A percentile compares a stretch with the other conserved stretches of the same genome.
Evolutionary conservation across 2,888 invertebrate species (phyloP).

Genomic region (Fragum fragum): DNA sequence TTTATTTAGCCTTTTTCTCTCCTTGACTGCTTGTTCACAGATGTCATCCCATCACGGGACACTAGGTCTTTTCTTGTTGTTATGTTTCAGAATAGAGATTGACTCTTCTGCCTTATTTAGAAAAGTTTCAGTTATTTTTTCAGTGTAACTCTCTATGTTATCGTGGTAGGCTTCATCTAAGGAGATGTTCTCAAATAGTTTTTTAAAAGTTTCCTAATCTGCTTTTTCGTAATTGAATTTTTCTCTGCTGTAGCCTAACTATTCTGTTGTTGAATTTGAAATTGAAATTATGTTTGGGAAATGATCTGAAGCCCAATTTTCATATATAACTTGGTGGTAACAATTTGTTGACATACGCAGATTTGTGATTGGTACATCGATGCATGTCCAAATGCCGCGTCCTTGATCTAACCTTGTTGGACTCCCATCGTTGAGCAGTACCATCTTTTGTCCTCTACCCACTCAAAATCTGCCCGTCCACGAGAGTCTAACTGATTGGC

Average conservation of each 20-base stretch:
- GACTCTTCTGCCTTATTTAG: background rate
- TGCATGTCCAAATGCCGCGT: background rate
- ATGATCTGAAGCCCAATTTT: conserved; percentile 24
- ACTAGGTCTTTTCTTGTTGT: background rate
- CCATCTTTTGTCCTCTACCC: background rate
- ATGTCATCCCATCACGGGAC: conserved; percentile 14
- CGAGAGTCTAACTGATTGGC: background rate
- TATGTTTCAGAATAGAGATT: background rate
- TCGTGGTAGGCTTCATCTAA: conserved; percentile 1
- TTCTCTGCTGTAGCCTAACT: background rate
- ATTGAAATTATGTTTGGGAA: conserved; percentile 24
- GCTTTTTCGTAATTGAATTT: conserved; percentile 1
- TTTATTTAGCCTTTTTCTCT: conserved; percentile 15
- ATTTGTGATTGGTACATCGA: background rate
- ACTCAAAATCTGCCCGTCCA: background rate
- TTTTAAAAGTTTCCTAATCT: background rate
- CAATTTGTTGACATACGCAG: background rate
- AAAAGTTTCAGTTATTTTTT: background rate
- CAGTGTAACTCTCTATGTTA: background rate
- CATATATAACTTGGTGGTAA: conserved; percentile 2
- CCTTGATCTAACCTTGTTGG: conserved; percentile 13
- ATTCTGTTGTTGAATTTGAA: background rate
- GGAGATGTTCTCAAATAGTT: background rate
- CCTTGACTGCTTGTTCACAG: conserved; percentile 5
- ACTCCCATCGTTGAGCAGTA: conserved; percentile 27